phyloP scores from a whole-genome alignment of 2,113 vertebrate genomes.

The Micromys minutus region DNA sequence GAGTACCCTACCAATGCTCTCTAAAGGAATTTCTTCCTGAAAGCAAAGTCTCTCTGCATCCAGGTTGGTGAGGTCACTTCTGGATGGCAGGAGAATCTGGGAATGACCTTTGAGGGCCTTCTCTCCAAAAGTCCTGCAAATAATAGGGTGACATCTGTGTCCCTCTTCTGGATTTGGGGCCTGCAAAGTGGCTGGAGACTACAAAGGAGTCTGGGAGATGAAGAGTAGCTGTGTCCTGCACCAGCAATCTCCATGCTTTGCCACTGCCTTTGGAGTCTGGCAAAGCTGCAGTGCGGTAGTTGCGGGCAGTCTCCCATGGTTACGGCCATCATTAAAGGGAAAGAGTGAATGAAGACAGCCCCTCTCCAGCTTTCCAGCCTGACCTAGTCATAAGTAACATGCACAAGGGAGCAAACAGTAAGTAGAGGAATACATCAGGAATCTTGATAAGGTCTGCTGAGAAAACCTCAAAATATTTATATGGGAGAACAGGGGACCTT shows the following conservation, averaged over 20 bases:
- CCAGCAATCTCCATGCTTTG: accelerated
- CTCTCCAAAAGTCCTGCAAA: neutral
- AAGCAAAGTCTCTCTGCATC: neutral
- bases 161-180: neutral
- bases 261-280: neutral
- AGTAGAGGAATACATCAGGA: neutral
- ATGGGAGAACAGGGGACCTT: neutral
- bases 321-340: accelerated
- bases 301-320: accelerated
- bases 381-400: accelerated
- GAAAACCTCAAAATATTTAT: neutral
- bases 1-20: neutral
- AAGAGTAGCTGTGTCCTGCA: neutral
- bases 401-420: accelerated
- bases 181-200: neutral
- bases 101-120: neutral
- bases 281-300: neutral
- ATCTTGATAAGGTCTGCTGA: too few species aligned
- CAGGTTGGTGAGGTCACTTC: neutral
- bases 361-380: neutral
- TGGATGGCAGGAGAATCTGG: neutral
- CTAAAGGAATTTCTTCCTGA: neutral
- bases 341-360: accelerated
- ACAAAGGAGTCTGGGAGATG: neutral
- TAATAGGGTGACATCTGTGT: neutral